phyloP scores from a whole-genome alignment of 2,113 vertebrate genomes.

The Takifugu bimaculatus region DNA sequence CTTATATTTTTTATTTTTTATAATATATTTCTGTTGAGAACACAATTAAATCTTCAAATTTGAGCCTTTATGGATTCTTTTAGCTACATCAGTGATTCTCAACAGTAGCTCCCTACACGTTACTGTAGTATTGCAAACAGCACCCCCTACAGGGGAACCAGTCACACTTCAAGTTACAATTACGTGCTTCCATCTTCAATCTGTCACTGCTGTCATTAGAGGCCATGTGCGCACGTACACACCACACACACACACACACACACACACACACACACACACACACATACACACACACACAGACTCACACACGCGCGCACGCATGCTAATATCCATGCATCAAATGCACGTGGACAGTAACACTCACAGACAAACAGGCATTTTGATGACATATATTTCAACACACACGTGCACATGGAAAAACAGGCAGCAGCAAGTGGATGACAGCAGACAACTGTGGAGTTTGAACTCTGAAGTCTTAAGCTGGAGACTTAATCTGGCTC shows the following conservation, averaged over 20 bases:
- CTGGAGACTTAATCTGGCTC: constrained; percentile 72
- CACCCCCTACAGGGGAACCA: neutral
- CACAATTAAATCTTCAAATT: no score
- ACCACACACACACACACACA: neutral
- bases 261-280: neutral
- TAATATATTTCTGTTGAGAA: no score
- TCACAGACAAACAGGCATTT: neutral
- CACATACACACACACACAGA: neutral
- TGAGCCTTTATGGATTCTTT: no score
- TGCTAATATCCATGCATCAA: neutral
- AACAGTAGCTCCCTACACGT: no score
- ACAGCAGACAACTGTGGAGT: constrained; percentile 52
- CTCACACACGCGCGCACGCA: neutral
- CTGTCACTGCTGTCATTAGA: neutral
- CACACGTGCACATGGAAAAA: neutral
- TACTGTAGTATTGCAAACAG: no score
- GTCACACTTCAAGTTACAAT: neutral
- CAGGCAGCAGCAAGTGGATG: constrained; percentile 6
- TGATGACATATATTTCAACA: neutral
- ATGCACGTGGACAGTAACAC: neutral
- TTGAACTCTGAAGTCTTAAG: constrained; percentile 77
- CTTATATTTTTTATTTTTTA: no score
- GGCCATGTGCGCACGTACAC: neutral
- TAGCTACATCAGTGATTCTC: no score
- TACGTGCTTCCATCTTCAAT: no score